A percentile compares a stretch with the other conserved stretches of the same genome.
phyloP scores from a whole-genome alignment of 1,140 invertebrate genomes.

The Scaptomyza graminum region DNA sequence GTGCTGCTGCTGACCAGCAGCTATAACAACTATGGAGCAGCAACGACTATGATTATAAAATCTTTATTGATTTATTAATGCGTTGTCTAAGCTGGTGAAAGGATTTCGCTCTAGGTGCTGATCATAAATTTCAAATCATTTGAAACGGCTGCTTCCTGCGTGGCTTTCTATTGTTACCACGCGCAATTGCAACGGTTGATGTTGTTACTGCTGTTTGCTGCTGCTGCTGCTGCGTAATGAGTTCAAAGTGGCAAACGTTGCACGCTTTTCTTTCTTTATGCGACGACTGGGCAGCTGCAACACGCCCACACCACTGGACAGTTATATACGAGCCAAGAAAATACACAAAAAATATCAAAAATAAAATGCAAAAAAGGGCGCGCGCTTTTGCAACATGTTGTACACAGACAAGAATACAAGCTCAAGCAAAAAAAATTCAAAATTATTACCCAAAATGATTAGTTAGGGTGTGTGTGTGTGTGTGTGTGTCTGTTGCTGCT shows the following conservation, averaged over 20 bases:
- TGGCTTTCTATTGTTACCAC: slow-evolving; percentile 28
- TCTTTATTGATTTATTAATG: slow-evolving; percentile 81
- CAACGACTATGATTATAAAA: slow-evolving; percentile 62
- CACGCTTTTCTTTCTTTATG: slow-evolving; percentile 15
- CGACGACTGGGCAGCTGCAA: slow-evolving; percentile 52
- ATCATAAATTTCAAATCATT: slow-evolving; percentile 69
- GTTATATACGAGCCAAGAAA: slow-evolving; percentile 24
- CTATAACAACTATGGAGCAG: neutral
- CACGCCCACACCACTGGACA: slow-evolving; percentile 33
- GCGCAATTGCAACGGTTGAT: slow-evolving; percentile 23
- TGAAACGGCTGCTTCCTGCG: slow-evolving; percentile 50
- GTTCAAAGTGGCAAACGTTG: slow-evolving; percentile 58
- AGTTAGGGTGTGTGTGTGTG: slow-evolving; percentile 42
- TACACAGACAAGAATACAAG: slow-evolving; percentile 2
- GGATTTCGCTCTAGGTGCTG: slow-evolving; percentile 72
- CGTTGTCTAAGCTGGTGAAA: slow-evolving; percentile 71
- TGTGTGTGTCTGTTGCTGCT: slow-evolving; percentile 36
- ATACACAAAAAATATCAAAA: neutral
- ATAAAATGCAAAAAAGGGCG: slow-evolving; percentile 55
- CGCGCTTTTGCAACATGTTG: slow-evolving; percentile 41
- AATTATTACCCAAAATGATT: slow-evolving; percentile 70
- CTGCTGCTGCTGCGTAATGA: slow-evolving; percentile 40
- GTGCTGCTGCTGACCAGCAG: slow-evolving; percentile 22
- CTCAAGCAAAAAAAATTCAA: slow-evolving; percentile 42
- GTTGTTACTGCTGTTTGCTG: slow-evolving; percentile 7